Evolutionary conservation across 2,113 vertebrate genomes (phyloP), one percentile per base, ranked within the genome.

Genomic region (Tupaia chinensis): DNA sequence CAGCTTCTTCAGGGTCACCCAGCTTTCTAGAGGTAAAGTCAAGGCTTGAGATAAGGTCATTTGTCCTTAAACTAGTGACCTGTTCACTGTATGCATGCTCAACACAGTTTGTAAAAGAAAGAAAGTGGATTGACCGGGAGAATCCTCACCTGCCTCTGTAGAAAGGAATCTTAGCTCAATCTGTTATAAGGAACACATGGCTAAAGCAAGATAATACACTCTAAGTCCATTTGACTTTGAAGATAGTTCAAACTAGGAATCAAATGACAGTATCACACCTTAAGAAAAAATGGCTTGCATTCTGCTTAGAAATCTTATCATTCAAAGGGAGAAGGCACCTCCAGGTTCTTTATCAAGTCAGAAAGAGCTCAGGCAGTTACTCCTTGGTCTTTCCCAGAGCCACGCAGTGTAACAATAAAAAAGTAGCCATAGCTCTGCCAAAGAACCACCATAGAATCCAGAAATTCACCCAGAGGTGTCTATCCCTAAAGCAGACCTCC

Each of bases 231-330:
- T 94, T 91, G 58, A 72, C 81, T 87, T 87, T 80, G 14, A 95
- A 76, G 68, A 87, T 92, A 60, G 89, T 96, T 95, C 29, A 61
- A 61, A 80, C 89, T 74, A 70, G 66, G 7, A 86, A 60, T 53
- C 25, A 85, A 89, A 95, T 68, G 44, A 79, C 54, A 89, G 56
- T n/a, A 34, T 88, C 34, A 78, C 17, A 93, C n/a, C 20, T 91
- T 82, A 19, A 93, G 44, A 92, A 87, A 27, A 87, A 80, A 77
- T 11, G 17, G 32, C 58, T 95, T 93, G 70, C 22, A 83, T 89
- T 89, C 69, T 82, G 66, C 72, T 66, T 82, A 69, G 76, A 92
- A 82, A 87, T 81, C 14, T 93, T 3, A 69, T 54, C 27, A 78
- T 73, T 69, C 74, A 69, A 74, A 72, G 6, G 15, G 14, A 74